Percentiles rank a stretch among this genome's conserved stretches.
These are phyloP conservation scores for Nanorana parkeri DNA, from an alignment of 2,113 vertebrate species.

Conservation along the genomic window DNA sequence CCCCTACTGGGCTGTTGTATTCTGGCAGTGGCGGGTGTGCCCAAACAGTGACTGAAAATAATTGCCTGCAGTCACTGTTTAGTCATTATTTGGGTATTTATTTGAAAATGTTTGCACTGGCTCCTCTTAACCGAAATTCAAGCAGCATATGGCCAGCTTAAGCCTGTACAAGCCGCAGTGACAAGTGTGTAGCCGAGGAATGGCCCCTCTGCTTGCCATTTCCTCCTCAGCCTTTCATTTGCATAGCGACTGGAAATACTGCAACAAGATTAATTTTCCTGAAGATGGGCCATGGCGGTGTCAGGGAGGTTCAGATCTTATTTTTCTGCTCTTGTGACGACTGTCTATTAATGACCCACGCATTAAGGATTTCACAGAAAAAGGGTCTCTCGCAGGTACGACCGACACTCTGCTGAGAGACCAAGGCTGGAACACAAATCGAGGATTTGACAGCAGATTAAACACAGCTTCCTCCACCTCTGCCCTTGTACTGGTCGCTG, in stretches of 20 bases:
- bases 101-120: no score
- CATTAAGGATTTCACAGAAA: not conserved
- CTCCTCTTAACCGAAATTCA: no score
- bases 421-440: not conserved
- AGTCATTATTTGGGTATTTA: no score
- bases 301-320: not conserved
- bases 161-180: no score
- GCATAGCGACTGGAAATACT: conserved; percentile 1
- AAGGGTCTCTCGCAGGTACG: not conserved
- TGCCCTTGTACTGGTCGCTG: not conserved
- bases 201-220: not conserved
- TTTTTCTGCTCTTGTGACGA: not conserved
- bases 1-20: no score
- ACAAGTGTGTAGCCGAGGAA: not conserved
- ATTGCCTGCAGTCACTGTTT: no score
- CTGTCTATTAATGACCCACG: not conserved
- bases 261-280: conserved; percentile 3
- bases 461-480: not conserved
- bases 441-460: conserved; percentile 9
- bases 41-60: no score
- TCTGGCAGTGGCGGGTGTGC: no score
- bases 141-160: no score
- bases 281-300: not conserved
- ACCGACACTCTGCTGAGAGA: not conserved
- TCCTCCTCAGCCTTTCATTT: not conserved